Percentiles rank a stretch among this genome's conserved stretches.
Evolutionary conservation across 2,113 vertebrate genomes (phyloP).

Genomic region (Mesocricetus auratus): DNA sequence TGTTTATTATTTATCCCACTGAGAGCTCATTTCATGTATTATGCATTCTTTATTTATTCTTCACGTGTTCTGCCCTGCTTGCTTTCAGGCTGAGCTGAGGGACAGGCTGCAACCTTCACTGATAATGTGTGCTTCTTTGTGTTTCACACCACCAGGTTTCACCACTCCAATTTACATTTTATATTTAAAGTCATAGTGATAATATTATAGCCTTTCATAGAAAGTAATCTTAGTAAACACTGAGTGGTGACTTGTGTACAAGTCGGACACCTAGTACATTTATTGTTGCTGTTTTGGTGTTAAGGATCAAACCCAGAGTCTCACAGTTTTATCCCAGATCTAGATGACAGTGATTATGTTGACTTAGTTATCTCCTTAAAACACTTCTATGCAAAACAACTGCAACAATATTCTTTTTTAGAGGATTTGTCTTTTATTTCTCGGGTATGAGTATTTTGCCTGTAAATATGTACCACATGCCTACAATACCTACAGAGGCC

Average conservation of each 20-base stretch:
- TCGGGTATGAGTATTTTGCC: not conserved
- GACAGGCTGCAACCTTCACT: not conserved
- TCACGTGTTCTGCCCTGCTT: not conserved
- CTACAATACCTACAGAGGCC: not conserved
- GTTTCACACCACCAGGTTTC: not conserved
- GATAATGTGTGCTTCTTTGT: not conserved
- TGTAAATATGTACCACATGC: not conserved
- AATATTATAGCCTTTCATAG: not conserved
- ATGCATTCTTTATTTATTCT: not conserved
- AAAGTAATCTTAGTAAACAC: not conserved
- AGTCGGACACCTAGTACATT: not conserved
- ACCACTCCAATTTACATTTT: not conserved
- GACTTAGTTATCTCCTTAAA: conserved; percentile 16
- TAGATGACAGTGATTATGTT: not conserved
- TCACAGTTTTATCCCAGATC: not conserved
- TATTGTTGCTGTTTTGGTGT: not conserved
- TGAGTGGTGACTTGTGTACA: not conserved
- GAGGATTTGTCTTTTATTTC: not conserved
- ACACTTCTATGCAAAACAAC: not conserved
- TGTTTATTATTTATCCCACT: not conserved
- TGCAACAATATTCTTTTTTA: not conserved
- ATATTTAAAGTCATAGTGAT: not conserved
- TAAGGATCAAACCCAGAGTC: not conserved
- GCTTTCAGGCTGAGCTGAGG: not conserved
- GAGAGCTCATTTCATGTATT: not conserved